Conservation (phyloP, 2,113 vertebrate genomes). For the Desmodus rotundus region DNA sequence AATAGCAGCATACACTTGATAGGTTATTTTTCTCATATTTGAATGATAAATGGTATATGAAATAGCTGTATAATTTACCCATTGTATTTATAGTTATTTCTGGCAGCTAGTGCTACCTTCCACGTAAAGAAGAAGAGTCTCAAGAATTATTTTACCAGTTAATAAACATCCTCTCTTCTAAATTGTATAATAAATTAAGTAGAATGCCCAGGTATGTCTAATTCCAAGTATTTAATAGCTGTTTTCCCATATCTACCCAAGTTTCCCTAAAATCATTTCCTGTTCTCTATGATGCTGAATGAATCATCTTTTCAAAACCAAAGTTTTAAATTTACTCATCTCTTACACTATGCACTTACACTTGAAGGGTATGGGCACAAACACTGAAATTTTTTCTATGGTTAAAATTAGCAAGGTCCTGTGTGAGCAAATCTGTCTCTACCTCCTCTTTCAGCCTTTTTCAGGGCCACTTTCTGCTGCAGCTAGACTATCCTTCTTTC, state of each 20-base stretch:
- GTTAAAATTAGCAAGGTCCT: not conserved
- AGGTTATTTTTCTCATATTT: slow-evolving; percentile 34
- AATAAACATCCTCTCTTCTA: not conserved
- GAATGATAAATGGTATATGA: slow-evolving; percentile 25
- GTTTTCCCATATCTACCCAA: not conserved
- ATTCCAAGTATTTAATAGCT: not conserved
- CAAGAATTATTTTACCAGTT: slow-evolving; percentile 20
- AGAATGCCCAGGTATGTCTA: not conserved
- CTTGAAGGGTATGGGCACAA: not conserved
- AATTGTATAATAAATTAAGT: not conserved
- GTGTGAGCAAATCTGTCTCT: not conserved
- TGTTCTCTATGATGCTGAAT: not conserved
- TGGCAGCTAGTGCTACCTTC: not conserved
- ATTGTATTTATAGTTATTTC: slow-evolving; percentile 24
- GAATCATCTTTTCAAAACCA: not conserved
- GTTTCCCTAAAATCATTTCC: not conserved
- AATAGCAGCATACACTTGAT: not conserved
- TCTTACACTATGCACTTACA: not conserved
- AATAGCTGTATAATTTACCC: not conserved
- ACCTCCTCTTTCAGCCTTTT: not conserved
- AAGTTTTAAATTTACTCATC: not conserved
- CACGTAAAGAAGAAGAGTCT: not conserved
- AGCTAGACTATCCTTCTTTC: not conserved
- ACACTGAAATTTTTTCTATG: not conserved
- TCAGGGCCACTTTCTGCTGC: fast-evolving